Base-by-base conservation (phyloP, 2,113 vertebrate genomes). In the Macquaria ambigua region DNA sequence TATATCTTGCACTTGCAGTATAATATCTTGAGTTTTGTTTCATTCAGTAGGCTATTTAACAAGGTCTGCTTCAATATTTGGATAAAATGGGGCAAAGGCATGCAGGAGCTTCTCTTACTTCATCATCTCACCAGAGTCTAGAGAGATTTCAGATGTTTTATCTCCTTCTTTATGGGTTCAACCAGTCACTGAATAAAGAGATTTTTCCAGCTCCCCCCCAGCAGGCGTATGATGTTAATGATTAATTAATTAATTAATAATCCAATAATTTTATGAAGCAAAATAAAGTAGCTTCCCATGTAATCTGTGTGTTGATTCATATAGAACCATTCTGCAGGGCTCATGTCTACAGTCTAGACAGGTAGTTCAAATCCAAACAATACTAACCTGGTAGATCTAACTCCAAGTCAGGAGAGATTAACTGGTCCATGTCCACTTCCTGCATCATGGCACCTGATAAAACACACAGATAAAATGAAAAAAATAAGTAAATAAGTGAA, bases 391-490 rank as follows among this genome's bases (percentile, higher is more conserved):
- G 79, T n/a, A 92, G 43, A 18, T 82, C 82, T 62, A 34, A 34
- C 34, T 68, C 90, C n/a, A 69, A 46, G 15, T 80, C 74, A 34
- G 48, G n/a, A 8, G 2, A 48, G 25, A 25, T 11, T 1, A 7
- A 18, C 9, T 9, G 46, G 12, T 86, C 84, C 43, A 70, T 56
- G 12, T 90, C 52, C 5, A 53, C 0, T 23, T 89, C 85, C 55
- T 79, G 83, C 93, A 94, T 93, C 77, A 56, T 91, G 77, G 69
- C 39, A 82, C 77, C 93, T 94, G 66, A 43, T 4, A 20, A 79
- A 20, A 77, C 20, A 74, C 55, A 84, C 37, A 82, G 18, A 64
- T 8, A n/a, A 14, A 63, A 5, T 18, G 0, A 50, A 73, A 37
- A 55, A 39, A 39, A 8, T 34, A 39, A 46, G 12, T 46, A 2